A percentile compares a stretch with the other conserved stretches of the same genome.
Evolutionary conservation across 2,113 vertebrate species (phyloP).

Genomic region (Corydoras sp.): DNA sequence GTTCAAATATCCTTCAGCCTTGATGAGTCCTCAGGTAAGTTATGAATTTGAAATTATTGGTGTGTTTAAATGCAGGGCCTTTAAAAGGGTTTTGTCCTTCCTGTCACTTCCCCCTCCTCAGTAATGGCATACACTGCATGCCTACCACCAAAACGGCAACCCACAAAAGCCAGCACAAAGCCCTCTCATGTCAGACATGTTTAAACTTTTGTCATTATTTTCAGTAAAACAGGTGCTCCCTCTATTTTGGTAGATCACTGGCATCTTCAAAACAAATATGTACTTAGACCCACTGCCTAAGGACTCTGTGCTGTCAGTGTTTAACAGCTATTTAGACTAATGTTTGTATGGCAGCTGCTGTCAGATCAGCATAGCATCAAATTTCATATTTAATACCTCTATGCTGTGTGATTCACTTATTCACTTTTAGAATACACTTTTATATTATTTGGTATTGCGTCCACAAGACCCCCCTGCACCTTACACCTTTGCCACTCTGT

Average conservation of each 20-base stretch:
- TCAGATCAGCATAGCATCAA: conserved; percentile 59
- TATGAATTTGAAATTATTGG: too few relatives aligned
- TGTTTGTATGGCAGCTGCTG: conserved; percentile 79
- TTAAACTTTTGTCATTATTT: conserved; percentile 61
- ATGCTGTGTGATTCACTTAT: conserved; percentile 78
- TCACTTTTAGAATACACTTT: conserved; percentile 87
- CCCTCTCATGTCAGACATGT: conserved; percentile 45
- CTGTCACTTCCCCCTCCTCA: conserved; percentile 2
- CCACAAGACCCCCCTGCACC: conserved; percentile 40
- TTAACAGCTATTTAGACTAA: conserved; percentile 74
- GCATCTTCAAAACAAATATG: conserved; percentile 58
- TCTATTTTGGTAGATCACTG: conserved; percentile 65
- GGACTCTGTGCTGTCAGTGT: conserved; percentile 64
- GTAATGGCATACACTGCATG: conserved; percentile 48
- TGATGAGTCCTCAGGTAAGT: conserved; percentile 78
- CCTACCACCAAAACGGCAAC: conserved; percentile 60
- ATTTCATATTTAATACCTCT: conserved; percentile 73
- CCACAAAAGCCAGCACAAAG: conserved; percentile 38
- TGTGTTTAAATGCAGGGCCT: too few relatives aligned
- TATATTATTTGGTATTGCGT: conserved; percentile 75
- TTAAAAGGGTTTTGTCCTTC: conserved; percentile 17
- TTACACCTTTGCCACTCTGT: not conserved
- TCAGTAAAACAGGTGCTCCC: conserved; percentile 62
- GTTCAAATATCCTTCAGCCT: conserved; percentile 96
- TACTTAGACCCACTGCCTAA: conserved; percentile 43